Percentiles rank a stretch among this genome's conserved stretches.
These are phyloP conservation scores for Hypocryptadius cinnamomeus DNA, from an alignment of 2,113 vertebrate genomes.

Conservation along the genomic window DNA sequence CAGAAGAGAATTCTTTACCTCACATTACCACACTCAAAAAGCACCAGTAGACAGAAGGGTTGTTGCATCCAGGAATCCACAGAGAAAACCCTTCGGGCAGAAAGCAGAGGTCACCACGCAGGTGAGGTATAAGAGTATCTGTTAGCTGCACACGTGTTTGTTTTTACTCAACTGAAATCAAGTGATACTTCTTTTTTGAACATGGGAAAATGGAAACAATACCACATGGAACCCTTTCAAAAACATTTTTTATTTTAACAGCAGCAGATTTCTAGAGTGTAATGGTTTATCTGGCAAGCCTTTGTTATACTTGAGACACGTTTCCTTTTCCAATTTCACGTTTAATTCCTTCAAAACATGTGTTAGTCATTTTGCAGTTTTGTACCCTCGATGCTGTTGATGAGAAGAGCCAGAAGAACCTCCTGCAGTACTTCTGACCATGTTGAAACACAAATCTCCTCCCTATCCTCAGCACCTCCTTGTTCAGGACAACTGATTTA, in stretches of 20 bases:
- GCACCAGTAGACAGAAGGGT: not conserved
- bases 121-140: not conserved
- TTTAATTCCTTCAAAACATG: not conserved
- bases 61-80: not conserved
- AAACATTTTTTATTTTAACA: not conserved
- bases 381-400: not conserved
- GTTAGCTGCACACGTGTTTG: not conserved
- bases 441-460: not conserved
- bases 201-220: not conserved
- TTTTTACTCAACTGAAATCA: not conserved
- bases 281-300: slow-evolving; percentile 11
- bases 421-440: not conserved
- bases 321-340: not conserved
- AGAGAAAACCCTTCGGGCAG: not conserved
- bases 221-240: not conserved
- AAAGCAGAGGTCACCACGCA: not conserved
- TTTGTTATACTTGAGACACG: not conserved
- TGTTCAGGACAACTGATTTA: rapidly evolving
- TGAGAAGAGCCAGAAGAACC: not conserved
- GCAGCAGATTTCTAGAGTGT: not conserved
- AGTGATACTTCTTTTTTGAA: not conserved
- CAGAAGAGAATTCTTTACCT: not conserved
- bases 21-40: not conserved
- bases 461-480: not conserved
- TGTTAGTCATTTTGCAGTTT: not conserved